These are phyloP conservation scores for Narcine bancroftii DNA, from an alignment of 2,113 vertebrate species.

Conservation along the genomic window DNA sequence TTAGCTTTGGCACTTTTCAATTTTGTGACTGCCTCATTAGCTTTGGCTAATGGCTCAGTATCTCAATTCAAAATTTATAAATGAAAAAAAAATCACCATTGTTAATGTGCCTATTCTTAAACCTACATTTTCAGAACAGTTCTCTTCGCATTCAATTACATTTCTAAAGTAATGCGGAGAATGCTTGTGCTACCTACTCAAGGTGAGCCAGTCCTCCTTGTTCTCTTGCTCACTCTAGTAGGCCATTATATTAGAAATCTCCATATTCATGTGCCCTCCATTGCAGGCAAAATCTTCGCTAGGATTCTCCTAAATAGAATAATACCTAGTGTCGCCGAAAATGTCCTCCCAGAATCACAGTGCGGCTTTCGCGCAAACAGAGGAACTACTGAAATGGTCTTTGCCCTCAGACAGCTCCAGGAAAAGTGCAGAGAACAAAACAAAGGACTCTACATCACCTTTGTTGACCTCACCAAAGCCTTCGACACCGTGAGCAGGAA, in stretches of 20 bases:
- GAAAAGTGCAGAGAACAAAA: no score
- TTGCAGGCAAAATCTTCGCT: no score
- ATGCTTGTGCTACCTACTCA: background rate
- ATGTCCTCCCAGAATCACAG: no score
- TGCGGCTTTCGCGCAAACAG: no score
- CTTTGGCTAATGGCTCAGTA: background rate
- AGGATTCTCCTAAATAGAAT: no score
- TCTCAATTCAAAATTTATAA: background rate
- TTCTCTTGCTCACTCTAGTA: background rate
- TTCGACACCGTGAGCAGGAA: no score
- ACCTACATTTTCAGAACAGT: background rate
- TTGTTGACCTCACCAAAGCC: no score
- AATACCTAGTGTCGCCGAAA: no score
- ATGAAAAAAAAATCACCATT: background rate
- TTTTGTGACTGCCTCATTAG: background rate
- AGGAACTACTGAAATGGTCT: no score
- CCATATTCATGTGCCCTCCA: no score
- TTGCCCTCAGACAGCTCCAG: no score
- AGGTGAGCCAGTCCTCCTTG: background rate
- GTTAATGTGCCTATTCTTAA: background rate
- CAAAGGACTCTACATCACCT: no score
- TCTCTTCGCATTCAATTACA: background rate
- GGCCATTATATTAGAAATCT: background rate
- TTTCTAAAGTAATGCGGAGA: background rate
- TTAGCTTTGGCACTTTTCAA: background rate